Conservation (phyloP, 2,797 vertebrate genomes). For the Poeciliopsis paucimaculata region DNA sequence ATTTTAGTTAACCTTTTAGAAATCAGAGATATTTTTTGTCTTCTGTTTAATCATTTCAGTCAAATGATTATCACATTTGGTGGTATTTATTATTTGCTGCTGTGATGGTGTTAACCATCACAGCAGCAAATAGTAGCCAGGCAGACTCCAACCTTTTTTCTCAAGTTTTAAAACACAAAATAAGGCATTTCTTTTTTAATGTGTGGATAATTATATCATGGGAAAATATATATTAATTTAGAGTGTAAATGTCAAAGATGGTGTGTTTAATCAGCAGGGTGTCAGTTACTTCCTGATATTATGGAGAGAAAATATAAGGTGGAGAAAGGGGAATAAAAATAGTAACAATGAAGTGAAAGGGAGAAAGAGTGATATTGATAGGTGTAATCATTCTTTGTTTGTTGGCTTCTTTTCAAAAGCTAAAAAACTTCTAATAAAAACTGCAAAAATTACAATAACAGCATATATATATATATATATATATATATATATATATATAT, state of each 20-base stretch:
- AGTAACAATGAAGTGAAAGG: constrained; percentile 1
- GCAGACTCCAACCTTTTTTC: background rate
- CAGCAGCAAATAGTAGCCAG: background rate
- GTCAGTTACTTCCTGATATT: constrained; percentile 20
- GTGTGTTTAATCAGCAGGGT: constrained; percentile 48
- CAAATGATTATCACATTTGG: no score
- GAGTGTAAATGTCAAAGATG: constrained; percentile 62
- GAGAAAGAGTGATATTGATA: constrained; percentile 1
- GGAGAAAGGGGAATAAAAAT: background rate
- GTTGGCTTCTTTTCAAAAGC: background rate
- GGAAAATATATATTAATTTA: constrained; percentile 77
- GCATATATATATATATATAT: background rate
- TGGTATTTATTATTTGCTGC: no score
- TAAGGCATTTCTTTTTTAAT: constrained; percentile 45
- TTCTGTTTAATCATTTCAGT: background rate
- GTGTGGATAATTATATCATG: constrained; percentile 70
- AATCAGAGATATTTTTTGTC: background rate
- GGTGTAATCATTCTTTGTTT: constrained; percentile 12
- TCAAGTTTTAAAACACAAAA: constrained; percentile 24
- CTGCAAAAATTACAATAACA: background rate
- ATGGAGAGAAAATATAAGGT: background rate
- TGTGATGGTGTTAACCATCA: background rate
- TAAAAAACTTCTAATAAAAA: no score
- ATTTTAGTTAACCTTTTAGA: background rate
- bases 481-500: background rate